Conservation (phyloP, 1,140 invertebrate species). For the Neomicropteryx cornuta region DNA sequence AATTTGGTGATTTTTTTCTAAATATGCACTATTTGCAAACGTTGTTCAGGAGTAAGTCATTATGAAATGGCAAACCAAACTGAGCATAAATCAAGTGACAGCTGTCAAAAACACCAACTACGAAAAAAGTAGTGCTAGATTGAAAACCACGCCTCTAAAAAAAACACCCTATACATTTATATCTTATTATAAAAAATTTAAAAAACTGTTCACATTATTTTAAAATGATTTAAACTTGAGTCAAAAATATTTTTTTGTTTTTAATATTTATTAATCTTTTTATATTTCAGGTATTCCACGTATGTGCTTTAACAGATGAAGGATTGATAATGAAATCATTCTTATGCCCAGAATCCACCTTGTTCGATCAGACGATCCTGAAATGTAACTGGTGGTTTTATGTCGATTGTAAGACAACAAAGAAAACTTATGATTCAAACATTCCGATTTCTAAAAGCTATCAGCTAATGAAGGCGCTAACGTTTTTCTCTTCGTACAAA, state of each 20-base stretch:
- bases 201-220: neutral
- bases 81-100: no score
- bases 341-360: conserved; percentile 75
- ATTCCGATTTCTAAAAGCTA: conserved; percentile 85
- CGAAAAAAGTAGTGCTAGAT: no score
- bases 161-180: no score
- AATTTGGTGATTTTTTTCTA: no score
- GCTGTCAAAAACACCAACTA: no score
- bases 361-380: conserved; percentile 80
- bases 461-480: conserved; percentile 79
- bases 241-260: no score
- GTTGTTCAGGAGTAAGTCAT: no score
- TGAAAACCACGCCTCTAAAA: no score
- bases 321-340: conserved; percentile 83
- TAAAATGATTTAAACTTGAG: conserved; percentile 3
- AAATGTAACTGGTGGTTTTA: conserved; percentile 92
- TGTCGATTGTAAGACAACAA: conserved; percentile 74
- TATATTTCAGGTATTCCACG: conserved; percentile 69
- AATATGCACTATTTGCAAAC: no score
- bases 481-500: conserved; percentile 75
- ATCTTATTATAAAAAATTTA: conserved; percentile 2
- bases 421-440: conserved; percentile 72
- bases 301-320: conserved; percentile 79
- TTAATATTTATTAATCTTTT: no score
- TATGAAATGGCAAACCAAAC: no score